Evolutionary conservation across 1,140 invertebrate genomes (phyloP), one percentile per base, ranked within the genome.

Genomic region (Drosophila takahashii): DNA sequence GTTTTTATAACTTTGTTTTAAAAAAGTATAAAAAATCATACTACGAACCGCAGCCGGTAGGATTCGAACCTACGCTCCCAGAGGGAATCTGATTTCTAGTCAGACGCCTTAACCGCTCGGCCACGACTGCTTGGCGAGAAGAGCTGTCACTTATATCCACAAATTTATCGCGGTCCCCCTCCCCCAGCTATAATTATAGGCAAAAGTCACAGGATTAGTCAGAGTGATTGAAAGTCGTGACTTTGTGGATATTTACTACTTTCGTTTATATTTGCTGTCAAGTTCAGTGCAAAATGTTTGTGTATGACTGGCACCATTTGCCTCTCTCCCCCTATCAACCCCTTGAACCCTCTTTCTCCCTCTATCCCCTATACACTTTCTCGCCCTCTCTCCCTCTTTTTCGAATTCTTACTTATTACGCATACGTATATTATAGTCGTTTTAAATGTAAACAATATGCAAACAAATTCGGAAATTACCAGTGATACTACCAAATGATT

Each of bases 51-150:
- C 95, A 95, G 95, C 94, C 95, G 94, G 95, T 95, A 96, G 95
- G 95, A 96, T 95, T 96, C 95, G 95, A 96, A 96, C 95, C 95
- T 96, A 95, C 95, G 95, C 95, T 96, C 95, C 95, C 95, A 95
- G 94, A 95, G 95, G 95, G 95, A 95, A 96, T 95, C 95, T 95
- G 95, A 96, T 95, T 95, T 95, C 95, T 95, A 95, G 95, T 96
- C 95, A 95, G 95, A 95, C 95, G 95, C 95, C 95, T 96, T 96
- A 96, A 96, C 95, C 95, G 94, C 95, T 96, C 95, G 95, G 95
- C 95, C 95, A 96, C 94, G 95, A 95, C 95, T 95, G 95, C 95
- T 69, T 18, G 0, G 13, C 11, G 39, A 13, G 13, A 8, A 39
- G 15, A 11, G 10, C 0, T 2, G 10, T 7, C 16, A 2, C 5